These are phyloP conservation scores for Ovibos moschatus DNA, from an alignment of 2,113 vertebrate genomes.

Conservation along the genomic window DNA sequence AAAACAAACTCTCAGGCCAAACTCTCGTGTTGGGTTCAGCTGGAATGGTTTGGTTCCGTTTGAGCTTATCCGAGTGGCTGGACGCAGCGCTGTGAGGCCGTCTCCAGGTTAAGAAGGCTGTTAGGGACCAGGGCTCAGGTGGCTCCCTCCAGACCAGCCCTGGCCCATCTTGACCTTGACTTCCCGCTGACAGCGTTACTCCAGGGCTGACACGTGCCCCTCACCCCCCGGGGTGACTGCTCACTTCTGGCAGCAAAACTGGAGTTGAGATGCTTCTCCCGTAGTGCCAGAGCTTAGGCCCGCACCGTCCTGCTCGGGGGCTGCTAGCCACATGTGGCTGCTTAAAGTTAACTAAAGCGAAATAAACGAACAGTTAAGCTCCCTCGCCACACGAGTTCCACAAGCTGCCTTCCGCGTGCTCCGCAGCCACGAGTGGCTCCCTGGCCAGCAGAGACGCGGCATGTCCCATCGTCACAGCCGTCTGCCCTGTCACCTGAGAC, in stretches of 20 bases:
- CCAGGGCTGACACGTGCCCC: background rate
- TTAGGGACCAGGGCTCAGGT: background rate
- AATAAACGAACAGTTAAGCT: no score
- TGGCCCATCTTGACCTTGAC: background rate
- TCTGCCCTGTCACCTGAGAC: accelerated
- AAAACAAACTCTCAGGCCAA: background rate
- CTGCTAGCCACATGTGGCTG: background rate
- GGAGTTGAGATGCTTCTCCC: background rate
- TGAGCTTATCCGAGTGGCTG: accelerated
- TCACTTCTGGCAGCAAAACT: background rate
- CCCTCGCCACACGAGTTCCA: background rate
- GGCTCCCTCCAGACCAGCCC: background rate
- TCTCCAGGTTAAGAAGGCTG: no score
- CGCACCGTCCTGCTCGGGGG: accelerated
- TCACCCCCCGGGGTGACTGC: background rate
- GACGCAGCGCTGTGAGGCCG: background rate
- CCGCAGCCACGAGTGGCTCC: accelerated
- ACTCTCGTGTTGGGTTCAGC: accelerated
- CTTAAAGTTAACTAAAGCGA: background rate
- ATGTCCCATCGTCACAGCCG: accelerated
- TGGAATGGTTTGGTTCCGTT: background rate
- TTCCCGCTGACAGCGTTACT: background rate
- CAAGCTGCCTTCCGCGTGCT: background rate
- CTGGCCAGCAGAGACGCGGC: accelerated
- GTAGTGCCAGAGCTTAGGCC: background rate